A percentile compares a stretch with the other conserved stretches of the same genome.
Conservation (phyloP, 2,888 invertebrate species). For the Cataglyphis rosenhaueri region DNA sequence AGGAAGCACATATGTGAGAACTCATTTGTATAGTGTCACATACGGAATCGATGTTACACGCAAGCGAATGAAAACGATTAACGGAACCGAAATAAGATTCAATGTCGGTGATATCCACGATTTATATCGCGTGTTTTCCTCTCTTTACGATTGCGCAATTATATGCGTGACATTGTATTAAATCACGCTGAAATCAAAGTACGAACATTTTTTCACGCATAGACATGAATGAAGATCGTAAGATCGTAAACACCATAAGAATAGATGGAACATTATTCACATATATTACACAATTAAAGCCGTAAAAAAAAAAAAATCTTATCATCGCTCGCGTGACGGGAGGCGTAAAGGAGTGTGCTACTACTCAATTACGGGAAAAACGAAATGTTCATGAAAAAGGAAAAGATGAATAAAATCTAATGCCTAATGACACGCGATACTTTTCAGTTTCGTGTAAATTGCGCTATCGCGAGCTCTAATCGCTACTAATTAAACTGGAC, state of each 20-base stretch:
- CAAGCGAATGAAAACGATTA: conserved; percentile 39
- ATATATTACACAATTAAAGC: neutral
- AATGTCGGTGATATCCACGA: conserved; percentile 38
- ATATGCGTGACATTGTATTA: neutral
- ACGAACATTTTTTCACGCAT: neutral
- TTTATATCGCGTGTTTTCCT: neutral
- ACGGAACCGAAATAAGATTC: conserved; percentile 22
- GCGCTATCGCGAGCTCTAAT: conserved; percentile 8
- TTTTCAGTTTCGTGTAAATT: neutral
- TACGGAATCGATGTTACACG: conserved; percentile 56
- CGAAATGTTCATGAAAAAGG: neutral
- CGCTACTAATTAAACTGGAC: conserved; percentile 22
- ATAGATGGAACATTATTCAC: neutral
- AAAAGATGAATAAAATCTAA: conserved; percentile 24
- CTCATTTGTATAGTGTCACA: conserved; percentile 50
- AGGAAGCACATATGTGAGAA: conserved; percentile 10
- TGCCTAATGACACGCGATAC: conserved; percentile 13
- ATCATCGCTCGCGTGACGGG: conserved; percentile 4
- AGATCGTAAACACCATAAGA: neutral
- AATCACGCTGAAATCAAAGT: neutral
- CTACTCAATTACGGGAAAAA: neutral
- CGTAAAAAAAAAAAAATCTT: neutral
- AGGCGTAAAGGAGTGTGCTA: neutral
- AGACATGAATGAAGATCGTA: neutral
- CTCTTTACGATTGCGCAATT: neutral